These are phyloP conservation scores for Rhombomys opimus DNA, from an alignment of 2,113 vertebrate genomes.

Conservation along the genomic window DNA sequence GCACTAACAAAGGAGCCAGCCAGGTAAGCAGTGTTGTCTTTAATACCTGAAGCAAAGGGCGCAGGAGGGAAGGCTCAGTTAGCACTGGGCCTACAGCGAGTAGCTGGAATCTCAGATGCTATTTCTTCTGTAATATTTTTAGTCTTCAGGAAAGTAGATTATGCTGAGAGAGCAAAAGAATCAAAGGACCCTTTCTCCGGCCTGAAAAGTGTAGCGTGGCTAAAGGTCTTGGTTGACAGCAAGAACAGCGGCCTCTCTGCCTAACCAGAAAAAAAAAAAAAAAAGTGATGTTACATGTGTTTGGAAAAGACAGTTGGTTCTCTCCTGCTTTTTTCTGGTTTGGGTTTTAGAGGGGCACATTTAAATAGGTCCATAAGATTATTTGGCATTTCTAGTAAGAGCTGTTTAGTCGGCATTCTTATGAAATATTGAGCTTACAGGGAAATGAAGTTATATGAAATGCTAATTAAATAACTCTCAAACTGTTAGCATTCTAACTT, in stretches of 20 bases:
- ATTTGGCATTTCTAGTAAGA: background rate
- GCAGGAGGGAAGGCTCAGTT: background rate
- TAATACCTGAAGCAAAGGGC: background rate
- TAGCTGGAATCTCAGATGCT: background rate
- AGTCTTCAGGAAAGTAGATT: constrained; percentile 36
- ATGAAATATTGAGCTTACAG: background rate
- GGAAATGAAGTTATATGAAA: background rate
- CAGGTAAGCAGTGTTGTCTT: constrained; percentile 89
- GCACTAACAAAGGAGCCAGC: constrained; percentile 98
- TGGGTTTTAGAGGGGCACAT: background rate
- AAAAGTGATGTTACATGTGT: background rate
- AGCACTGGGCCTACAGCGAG: background rate
- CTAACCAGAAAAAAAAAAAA: background rate
- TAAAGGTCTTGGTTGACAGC: background rate
- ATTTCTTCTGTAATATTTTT: constrained; percentile 4
- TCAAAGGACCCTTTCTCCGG: background rate
- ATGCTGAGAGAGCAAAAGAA: background rate
- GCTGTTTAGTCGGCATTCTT: background rate
- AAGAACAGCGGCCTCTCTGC: background rate
- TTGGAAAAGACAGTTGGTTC: background rate
- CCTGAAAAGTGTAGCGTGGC: background rate
- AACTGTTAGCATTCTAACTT: background rate
- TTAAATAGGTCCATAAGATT: background rate
- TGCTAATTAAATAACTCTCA: background rate
- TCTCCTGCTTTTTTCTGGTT: no score